Evolutionary conservation across 92 coral and sea anemone genomes (phyloP).

Genomic region (Parazoanthus darwini): DNA sequence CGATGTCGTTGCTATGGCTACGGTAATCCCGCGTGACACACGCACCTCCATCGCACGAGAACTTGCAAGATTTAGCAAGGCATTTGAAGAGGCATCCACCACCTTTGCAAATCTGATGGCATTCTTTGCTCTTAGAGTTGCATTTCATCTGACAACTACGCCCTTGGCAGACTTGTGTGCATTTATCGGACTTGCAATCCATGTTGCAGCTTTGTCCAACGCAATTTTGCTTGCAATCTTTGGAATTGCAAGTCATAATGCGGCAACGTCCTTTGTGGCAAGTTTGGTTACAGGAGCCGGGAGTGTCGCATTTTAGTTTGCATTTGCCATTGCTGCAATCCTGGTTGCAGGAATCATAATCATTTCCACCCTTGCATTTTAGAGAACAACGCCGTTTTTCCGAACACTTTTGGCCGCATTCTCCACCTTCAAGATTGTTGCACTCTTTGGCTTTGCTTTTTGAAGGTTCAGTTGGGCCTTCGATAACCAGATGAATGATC

Average conservation of each 20-base stretch:
- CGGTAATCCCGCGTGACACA: conserved; percentile 34
- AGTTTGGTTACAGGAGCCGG: conserved; percentile 65
- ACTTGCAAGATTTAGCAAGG: conserved; percentile 65
- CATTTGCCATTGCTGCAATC: conserved; percentile 79
- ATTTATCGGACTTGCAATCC: conserved; percentile 72
- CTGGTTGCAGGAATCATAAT: conserved; percentile 73
- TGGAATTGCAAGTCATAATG: conserved; percentile 66
- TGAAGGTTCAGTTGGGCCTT: background rate
- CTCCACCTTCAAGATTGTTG: conserved; percentile 52
- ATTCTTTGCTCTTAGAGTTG: conserved; percentile 63
- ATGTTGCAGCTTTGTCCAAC: conserved; percentile 75
- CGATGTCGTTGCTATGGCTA: background rate
- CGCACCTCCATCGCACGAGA: conserved; percentile 64
- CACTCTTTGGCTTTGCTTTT: conserved; percentile 37
- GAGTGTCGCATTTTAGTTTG: conserved; percentile 65
- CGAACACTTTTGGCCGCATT: conserved; percentile 67
- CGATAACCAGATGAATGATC: conserved; percentile 57
- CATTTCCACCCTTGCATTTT: conserved; percentile 56
- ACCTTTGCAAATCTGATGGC: conserved; percentile 77
- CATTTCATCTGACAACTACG: conserved; percentile 77
- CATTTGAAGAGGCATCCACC: conserved; percentile 76
- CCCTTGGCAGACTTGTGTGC: conserved; percentile 74
- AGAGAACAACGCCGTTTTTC: conserved; percentile 64
- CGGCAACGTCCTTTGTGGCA: conserved; percentile 76
- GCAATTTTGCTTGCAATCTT: conserved; percentile 73